phyloP scores from a whole-genome alignment of 2,797 vertebrate genomes.

The Sebastes aleutianus region DNA sequence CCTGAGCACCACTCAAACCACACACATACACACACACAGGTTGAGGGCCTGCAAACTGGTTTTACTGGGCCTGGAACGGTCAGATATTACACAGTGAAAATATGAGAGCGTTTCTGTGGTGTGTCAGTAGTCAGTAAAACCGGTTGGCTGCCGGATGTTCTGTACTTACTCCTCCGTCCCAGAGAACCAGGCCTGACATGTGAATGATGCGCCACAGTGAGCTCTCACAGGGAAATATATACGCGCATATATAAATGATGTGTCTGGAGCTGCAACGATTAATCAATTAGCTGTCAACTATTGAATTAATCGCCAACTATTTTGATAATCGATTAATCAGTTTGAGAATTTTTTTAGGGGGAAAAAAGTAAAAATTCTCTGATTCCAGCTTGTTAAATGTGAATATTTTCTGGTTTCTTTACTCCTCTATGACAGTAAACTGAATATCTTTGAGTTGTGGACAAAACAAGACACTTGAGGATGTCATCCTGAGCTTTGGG shows the following conservation, averaged over 20 bases:
- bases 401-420: no score
- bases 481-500: no score
- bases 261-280: no score
- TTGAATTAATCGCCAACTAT: no score
- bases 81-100: conserved; percentile 78
- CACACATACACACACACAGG: conserved; percentile 48
- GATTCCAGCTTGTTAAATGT: no score
- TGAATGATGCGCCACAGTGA: background rate
- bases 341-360: no score
- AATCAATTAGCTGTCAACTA: no score
- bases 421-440: no score
- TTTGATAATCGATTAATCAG: no score
- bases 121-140: conserved; percentile 72
- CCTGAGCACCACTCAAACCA: conserved; percentile 72
- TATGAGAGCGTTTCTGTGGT: conserved; percentile 68
- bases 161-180: conserved; percentile 17
- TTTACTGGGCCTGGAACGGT: conserved; percentile 75
- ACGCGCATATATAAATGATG: background rate
- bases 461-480: no score
- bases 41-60: conserved; percentile 65
- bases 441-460: no score
- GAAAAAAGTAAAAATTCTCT: no score
- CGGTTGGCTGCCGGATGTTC: conserved; percentile 43
- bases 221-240: background rate
- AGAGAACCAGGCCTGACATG: conserved; percentile 3